These are phyloP conservation scores for Leptobrachium ailaonicum DNA, from an alignment of 2,113 vertebrate species.

Conservation along the genomic window DNA sequence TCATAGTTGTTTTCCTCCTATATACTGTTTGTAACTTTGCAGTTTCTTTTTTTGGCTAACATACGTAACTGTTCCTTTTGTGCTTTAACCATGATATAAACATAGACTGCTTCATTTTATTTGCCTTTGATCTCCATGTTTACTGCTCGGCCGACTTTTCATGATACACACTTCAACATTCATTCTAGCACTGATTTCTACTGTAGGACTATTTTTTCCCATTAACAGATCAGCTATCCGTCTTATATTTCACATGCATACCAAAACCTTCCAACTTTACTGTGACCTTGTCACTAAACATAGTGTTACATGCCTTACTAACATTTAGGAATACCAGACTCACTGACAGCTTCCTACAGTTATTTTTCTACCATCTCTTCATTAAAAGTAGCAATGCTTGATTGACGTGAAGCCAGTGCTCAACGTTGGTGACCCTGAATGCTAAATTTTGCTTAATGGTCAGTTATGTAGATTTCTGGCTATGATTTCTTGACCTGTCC, in stretches of 20 bases:
- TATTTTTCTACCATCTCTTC: conserved; percentile 41
- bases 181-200: conserved; percentile 29
- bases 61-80: not conserved
- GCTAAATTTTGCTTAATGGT: not conserved
- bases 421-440: not conserved
- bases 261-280: conserved; percentile 45
- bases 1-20: not conserved
- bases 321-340: conserved; percentile 46
- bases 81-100: not conserved
- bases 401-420: not conserved
- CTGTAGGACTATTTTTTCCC: conserved; percentile 41
- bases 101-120: not conserved
- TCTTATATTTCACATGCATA: conserved; percentile 48
- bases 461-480: not conserved
- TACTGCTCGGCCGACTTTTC: not conserved
- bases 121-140: not conserved
- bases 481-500: not conserved
- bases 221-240: conserved; percentile 41
- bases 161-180: not conserved
- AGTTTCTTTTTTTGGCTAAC: too few species aligned
- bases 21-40: not conserved
- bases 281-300: conserved; percentile 51
- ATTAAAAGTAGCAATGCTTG: conserved; percentile 14
- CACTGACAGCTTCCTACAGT: conserved; percentile 47
- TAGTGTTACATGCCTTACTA: conserved; percentile 46